Conservation (phyloP, 2,888 invertebrate species). For the Aphrophora alni region DNA sequence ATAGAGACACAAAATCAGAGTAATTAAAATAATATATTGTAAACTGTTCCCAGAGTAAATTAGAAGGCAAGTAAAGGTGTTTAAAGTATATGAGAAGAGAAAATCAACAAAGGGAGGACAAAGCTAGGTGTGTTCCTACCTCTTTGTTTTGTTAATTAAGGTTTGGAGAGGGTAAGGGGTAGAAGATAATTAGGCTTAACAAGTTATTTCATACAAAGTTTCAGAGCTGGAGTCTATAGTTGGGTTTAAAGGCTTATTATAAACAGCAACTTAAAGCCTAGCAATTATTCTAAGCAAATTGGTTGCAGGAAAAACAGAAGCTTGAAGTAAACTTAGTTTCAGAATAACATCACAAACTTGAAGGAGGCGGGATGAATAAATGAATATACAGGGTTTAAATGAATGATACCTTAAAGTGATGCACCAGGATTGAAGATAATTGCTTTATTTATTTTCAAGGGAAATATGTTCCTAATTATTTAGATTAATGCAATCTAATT, state of each 20-base stretch:
- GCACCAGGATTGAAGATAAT: too few relatives aligned
- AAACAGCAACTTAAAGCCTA: slow-evolving; percentile 6
- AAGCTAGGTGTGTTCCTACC: neutral
- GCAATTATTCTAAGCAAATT: slow-evolving; percentile 7
- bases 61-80: neutral
- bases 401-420: too few relatives aligned
- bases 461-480: too few relatives aligned
- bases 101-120: neutral
- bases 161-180: neutral
- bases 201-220: slow-evolving; percentile 9
- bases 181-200: slow-evolving; percentile 3
- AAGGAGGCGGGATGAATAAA: neutral
- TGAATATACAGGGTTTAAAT: neutral
- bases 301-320: neutral
- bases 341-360: neutral
- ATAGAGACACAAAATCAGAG: too few relatives aligned
- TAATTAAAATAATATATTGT: too few relatives aligned
- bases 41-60: neutral
- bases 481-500: too few relatives aligned
- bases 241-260: slow-evolving; percentile 9
- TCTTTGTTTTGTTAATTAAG: slow-evolving; percentile 9
- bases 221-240: neutral
- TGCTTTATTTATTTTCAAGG: too few relatives aligned
- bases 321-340: neutral
- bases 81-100: neutral